Evolutionary conservation across 1,140 invertebrate genomes (phyloP).

Genomic region (Drosophila repleta): DNA sequence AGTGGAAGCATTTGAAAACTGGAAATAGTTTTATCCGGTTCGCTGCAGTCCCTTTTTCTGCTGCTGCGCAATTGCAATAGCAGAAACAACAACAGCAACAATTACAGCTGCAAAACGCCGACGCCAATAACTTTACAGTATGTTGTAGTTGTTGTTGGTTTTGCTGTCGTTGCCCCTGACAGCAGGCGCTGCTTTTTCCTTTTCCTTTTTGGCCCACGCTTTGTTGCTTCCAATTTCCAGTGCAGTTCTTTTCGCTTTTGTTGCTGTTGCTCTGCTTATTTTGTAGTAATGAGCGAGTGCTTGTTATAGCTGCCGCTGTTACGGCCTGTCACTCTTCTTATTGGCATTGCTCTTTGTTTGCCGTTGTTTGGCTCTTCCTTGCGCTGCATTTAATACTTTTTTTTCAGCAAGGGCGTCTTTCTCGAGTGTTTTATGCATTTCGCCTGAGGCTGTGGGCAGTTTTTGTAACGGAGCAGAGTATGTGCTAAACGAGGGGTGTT

Average conservation of each 20-base stretch:
- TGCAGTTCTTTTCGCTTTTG: not conserved
- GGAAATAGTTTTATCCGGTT: constrained; percentile 39
- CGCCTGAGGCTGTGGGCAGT: constrained; percentile 12
- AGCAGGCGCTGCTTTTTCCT: constrained; percentile 39
- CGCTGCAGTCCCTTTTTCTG: constrained; percentile 44
- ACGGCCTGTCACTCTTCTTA: constrained; percentile 48
- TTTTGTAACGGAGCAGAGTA: constrained; percentile 21
- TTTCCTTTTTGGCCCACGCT: constrained; percentile 41
- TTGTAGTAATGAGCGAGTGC: constrained; percentile 44
- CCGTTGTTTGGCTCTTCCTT: constrained; percentile 12
- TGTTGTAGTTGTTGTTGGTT: constrained; percentile 14
- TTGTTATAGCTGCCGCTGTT: constrained; percentile 25
- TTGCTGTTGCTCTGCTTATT: constrained; percentile 34
- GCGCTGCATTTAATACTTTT: not conserved
- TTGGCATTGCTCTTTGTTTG: constrained; percentile 53
- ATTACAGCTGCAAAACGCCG: constrained; percentile 45
- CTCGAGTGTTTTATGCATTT: constrained; percentile 25
- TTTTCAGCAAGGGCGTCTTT: constrained; percentile 28
- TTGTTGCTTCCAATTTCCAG: constrained; percentile 37
- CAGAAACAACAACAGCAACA: constrained; percentile 40
- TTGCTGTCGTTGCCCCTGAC: constrained; percentile 34
- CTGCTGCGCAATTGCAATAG: constrained; percentile 42
- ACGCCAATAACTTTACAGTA: constrained; percentile 43
- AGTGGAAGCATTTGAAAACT: constrained; percentile 6
- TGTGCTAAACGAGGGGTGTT: constrained; percentile 14